Base-by-base conservation (phyloP, 2,797 vertebrate genomes). In the Poeciliopsis turneri region DNA sequence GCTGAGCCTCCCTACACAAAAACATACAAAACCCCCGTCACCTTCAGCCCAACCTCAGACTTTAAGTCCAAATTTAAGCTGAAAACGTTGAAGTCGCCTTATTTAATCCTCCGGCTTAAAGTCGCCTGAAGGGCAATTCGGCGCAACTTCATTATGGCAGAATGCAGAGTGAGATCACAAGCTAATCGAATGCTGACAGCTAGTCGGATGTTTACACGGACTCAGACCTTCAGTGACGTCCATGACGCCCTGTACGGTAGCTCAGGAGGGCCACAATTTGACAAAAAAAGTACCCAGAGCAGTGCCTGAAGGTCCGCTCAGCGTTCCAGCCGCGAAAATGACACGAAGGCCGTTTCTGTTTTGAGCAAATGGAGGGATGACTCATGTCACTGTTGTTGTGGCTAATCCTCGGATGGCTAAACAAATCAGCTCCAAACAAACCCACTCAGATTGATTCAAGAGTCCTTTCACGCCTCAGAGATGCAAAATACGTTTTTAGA, bases 21-120 rank as follows among this genome's bases (percentile, higher is more conserved):
- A 10, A 75, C 68, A 79, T 57, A 28, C 72, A 68, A 75, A 53
- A 51, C 73, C 51, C 69, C 36, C 39, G 66, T 86, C 78, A 91
- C 90, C 89, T 81, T 87, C 78, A 83, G 73, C 46, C 57, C 20
- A 64, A 72, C 75, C 81, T 36, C 74, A 75, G 74, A 70, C 78
- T 47, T 78, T 70, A 61, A 80, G 77, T 78, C 69, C 25, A 71
- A 51, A 64, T 68, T 23, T 11, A 36, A 36, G 51, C 47, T 79
- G 25, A 76, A 78, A 79, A 81, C 39, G 45, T 73, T 61, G 68
- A 83, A 82, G 66, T 55, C 16, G 13, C 3, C 25, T 66, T 20
- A 13, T 55, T 53, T 55, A 51, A 13, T 12, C 18, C 18, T n/a
- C 12, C 16, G 15, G 57, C 39, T 25, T 55, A 15, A n/a, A 41